A percentile compares a stretch with the other conserved stretches of the same genome.
phyloP scores from a whole-genome alignment of 2,797 vertebrate genomes.

The Oreochromis grahami region DNA sequence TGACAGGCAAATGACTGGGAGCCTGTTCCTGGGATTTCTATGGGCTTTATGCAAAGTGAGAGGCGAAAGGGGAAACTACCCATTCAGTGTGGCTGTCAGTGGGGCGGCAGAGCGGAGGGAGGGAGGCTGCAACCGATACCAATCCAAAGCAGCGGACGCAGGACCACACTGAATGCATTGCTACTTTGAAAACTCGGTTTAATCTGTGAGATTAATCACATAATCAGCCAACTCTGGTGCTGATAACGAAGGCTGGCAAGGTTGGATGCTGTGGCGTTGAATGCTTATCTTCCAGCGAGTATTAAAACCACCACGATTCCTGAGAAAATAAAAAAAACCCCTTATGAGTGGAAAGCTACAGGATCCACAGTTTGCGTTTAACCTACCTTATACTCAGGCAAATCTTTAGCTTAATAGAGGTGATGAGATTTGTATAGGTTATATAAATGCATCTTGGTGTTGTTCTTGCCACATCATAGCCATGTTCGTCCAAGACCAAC shows the following conservation, averaged over 20 bases:
- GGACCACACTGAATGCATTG: neutral
- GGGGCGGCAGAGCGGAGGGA: conserved; percentile 6
- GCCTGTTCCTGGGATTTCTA: conserved; percentile 58
- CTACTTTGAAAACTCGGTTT: conserved; percentile 1
- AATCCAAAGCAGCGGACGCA: conserved; percentile 21
- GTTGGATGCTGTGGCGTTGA: neutral
- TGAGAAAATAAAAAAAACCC: neutral
- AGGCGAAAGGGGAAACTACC: conserved; percentile 30
- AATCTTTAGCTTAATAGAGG: neutral
- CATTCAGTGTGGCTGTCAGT: conserved; percentile 25
- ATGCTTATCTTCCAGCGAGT: neutral
- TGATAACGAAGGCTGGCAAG: neutral
- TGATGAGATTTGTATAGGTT: neutral
- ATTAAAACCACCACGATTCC: neutral
- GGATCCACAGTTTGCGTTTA: neutral
- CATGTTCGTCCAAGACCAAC: neutral
- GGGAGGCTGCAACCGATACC: neutral
- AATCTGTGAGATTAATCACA: neutral
- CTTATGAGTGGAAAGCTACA: neutral
- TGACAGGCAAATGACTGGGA: conserved; percentile 62
- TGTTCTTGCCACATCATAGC: neutral
- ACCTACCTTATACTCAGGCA: accelerated
- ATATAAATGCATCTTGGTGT: neutral
- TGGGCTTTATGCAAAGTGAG: conserved; percentile 56
- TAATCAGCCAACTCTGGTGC: neutral